Evolutionary conservation across 2,113 vertebrate genomes (phyloP).

Genomic region (Prunella fulvescens): DNA sequence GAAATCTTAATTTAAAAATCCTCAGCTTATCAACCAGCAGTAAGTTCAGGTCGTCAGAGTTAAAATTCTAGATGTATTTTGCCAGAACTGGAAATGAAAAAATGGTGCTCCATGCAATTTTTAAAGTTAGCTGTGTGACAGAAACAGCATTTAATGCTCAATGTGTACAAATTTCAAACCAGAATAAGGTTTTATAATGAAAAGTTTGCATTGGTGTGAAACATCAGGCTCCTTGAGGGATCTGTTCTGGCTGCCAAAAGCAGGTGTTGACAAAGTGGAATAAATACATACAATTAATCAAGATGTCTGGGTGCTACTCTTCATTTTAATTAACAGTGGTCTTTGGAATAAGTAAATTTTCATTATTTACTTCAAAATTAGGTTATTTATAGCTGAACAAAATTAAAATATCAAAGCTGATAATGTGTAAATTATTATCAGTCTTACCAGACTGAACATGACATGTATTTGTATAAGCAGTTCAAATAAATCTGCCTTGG

Average conservation of each 20-base stretch:
- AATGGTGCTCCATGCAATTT: not conserved
- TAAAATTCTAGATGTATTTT: not conserved
- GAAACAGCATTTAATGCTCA: not conserved
- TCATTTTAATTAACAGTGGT: not conserved
- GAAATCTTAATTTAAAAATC: conserved; percentile 33
- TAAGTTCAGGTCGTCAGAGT: not conserved
- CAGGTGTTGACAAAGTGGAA: not conserved
- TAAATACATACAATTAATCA: not conserved
- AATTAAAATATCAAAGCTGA: not conserved
- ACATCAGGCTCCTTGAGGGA: not conserved
- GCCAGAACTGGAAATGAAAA: not conserved
- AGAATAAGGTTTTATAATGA: not conserved
- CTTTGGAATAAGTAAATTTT: not conserved
- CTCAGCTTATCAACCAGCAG: not conserved
- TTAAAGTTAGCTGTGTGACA: not conserved
- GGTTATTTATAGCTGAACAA: not conserved
- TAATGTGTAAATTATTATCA: not conserved
- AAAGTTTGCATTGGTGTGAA: not conserved
- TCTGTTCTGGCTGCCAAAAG: not conserved
- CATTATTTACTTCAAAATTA: not conserved
- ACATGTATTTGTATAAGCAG: not conserved
- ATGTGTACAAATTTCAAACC: not conserved
- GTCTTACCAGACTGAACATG: not conserved
- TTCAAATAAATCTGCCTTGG: not conserved
- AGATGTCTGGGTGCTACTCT: not conserved